These are phyloP conservation scores for Abrostola tripartita DNA, from an alignment of 2,888 invertebrate species.

Conservation along the genomic window DNA sequence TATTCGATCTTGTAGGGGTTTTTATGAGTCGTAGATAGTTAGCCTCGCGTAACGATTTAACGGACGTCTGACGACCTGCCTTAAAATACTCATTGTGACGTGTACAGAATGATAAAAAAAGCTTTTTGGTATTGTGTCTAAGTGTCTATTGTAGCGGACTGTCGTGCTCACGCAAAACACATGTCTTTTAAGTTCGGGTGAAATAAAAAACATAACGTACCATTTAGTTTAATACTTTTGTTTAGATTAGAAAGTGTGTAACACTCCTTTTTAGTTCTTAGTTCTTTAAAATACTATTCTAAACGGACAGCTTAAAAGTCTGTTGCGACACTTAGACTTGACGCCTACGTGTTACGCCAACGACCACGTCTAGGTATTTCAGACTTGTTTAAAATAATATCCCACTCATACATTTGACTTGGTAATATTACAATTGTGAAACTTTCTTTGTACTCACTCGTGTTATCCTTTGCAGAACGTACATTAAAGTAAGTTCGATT, in stretches of 20 bases:
- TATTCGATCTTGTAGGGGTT: constrained; percentile 55
- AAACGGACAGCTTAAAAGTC: constrained; percentile 11
- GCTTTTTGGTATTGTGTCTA: constrained; percentile 26
- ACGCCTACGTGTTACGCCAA: constrained; percentile 34
- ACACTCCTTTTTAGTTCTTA: neutral
- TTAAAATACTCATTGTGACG: constrained; percentile 62
- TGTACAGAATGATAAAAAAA: constrained; percentile 53
- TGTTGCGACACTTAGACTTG: constrained; percentile 33
- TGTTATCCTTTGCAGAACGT: constrained; percentile 9
- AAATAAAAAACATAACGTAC: constrained; percentile 18
- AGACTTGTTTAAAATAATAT: constrained; percentile 21
- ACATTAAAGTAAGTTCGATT: constrained; percentile 9
- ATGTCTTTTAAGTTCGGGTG: constrained; percentile 20
- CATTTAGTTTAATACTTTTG: constrained; percentile 1
- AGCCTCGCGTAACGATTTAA: constrained; percentile 70
- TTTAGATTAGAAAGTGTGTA: neutral
- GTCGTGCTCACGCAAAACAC: constrained; percentile 16
- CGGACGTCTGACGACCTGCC: constrained; percentile 70
- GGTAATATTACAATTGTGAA: constrained; percentile 12
- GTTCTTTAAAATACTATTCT: constrained; percentile 3
- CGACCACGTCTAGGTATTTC: constrained; percentile 26
- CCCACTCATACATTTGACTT: constrained; percentile 13
- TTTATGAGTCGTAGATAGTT: constrained; percentile 57
- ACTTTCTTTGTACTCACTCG: constrained; percentile 34
- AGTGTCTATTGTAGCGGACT: neutral